phyloP scores from a whole-genome alignment of 1,140 invertebrate species.

The Drosophila subpulchrella region DNA sequence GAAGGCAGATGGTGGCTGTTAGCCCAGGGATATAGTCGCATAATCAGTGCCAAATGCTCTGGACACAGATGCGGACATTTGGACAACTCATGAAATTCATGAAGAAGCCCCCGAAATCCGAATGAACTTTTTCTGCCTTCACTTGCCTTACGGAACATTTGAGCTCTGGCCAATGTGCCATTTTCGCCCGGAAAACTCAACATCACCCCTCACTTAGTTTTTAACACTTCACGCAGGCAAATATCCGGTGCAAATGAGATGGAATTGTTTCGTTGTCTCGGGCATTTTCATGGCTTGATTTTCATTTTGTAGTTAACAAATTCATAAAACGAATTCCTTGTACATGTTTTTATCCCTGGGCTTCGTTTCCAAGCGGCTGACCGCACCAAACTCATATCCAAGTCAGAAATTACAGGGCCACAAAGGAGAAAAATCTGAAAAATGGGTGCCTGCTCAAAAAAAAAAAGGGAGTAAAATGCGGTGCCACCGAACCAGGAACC shows the following conservation, averaged over 20 bases:
- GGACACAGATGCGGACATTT: constrained; percentile 32
- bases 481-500: constrained; percentile 2
- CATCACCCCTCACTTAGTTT: too few species aligned
- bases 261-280: constrained; percentile 38
- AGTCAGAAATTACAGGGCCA: constrained; percentile 61
- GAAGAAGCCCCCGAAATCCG: constrained; percentile 33
- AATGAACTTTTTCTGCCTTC: constrained; percentile 35
- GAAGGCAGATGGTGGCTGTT: constrained; percentile 3
- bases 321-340: constrained; percentile 75
- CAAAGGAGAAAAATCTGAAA: constrained; percentile 9
- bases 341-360: constrained; percentile 20
- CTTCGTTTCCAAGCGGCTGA: constrained; percentile 51
- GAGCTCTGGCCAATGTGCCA: constrained; percentile 15
- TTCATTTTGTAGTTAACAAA: constrained; percentile 74
- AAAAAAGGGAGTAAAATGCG: constrained; percentile 15
- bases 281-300: constrained; percentile 62
- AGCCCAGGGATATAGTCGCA: constrained; percentile 44
- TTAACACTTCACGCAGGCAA: constrained; percentile 32
- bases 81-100: constrained; percentile 73
- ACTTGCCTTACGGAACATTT: constrained; percentile 36
- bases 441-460: constrained; percentile 1
- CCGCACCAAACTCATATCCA: constrained; percentile 71
- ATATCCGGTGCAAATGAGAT: constrained; percentile 43
- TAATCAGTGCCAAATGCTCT: constrained; percentile 63
- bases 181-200: not conserved